Evolutionary conservation across 1,140 invertebrate species (phyloP).

Genomic region (Anastatus disparis): DNA sequence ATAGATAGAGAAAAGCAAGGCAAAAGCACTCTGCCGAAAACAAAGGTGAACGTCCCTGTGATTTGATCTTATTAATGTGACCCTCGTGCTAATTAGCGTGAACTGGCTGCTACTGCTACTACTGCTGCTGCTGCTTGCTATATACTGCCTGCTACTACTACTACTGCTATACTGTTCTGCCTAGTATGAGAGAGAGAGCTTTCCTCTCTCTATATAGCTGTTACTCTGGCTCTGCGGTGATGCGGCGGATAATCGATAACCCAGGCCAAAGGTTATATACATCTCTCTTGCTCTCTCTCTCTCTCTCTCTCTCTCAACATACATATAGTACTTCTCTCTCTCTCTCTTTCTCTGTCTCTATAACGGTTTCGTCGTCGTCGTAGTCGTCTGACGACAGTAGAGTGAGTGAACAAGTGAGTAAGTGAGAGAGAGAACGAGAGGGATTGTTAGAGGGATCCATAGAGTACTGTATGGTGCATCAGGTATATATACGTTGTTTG

Average conservation of each 20-base stretch:
- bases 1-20: neutral
- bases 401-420: conserved; percentile 13
- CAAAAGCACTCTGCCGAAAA: conserved; percentile 46
- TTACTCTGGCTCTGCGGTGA: conserved; percentile 56
- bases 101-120: no score
- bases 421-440: neutral
- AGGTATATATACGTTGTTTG: conserved; percentile 55
- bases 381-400: neutral
- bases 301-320: neutral
- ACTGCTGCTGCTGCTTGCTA: no score
- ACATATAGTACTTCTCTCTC: no score
- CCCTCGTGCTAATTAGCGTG: conserved; percentile 58
- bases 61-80: conserved; percentile 59
- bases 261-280: conserved; percentile 14
- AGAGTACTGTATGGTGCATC: conserved; percentile 52
- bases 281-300: neutral
- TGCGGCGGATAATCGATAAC: conserved; percentile 47
- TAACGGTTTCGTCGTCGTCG: neutral
- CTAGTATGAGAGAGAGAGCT: no score
- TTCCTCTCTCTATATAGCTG: no score
- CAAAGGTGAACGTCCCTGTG: conserved; percentile 57
- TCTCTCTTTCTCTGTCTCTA: neutral
- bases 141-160: no score
- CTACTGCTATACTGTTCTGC: no score
- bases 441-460: neutral